Evolutionary conservation across 2,113 vertebrate species (phyloP).

Genomic region (Neolamprologus caudopunctatus): DNA sequence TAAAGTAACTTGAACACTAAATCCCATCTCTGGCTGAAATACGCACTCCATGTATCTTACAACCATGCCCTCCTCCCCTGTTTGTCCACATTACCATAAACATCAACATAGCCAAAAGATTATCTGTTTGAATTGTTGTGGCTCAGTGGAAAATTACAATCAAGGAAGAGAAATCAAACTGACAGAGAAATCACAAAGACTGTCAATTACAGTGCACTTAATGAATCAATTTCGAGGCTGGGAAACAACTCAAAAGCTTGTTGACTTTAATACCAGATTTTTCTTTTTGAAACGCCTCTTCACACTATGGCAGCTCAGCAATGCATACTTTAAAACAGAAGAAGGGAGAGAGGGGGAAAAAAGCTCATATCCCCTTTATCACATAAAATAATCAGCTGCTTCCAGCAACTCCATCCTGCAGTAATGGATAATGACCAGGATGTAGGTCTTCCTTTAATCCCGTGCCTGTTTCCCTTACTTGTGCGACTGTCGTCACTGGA

Average conservation of each 20-base stretch:
- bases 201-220: constrained; percentile 2
- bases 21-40: not conserved
- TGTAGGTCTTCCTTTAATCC: constrained; percentile 24
- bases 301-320: not conserved
- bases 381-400: not conserved
- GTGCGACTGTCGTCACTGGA: not conserved
- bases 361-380: not conserved
- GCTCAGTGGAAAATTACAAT: not conserved
- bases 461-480: constrained; percentile 2
- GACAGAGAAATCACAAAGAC: constrained; percentile 22
- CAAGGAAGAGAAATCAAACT: not conserved
- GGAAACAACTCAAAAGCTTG: not conserved
- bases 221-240: constrained; percentile 21
- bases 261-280: not conserved
- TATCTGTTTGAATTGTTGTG: constrained; percentile 10
- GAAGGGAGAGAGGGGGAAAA: not conserved
- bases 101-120: constrained; percentile 23
- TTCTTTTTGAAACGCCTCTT: not conserved
- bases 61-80: not conserved
- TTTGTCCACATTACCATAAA: not conserved
- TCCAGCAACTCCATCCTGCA: constrained; percentile 8
- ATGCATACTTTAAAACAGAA: not conserved
- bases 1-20: not conserved
- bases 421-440: constrained; percentile 44
- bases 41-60: not conserved